phyloP scores from a whole-genome alignment of 2,888 invertebrate genomes.

The Clistopyga incitator region DNA sequence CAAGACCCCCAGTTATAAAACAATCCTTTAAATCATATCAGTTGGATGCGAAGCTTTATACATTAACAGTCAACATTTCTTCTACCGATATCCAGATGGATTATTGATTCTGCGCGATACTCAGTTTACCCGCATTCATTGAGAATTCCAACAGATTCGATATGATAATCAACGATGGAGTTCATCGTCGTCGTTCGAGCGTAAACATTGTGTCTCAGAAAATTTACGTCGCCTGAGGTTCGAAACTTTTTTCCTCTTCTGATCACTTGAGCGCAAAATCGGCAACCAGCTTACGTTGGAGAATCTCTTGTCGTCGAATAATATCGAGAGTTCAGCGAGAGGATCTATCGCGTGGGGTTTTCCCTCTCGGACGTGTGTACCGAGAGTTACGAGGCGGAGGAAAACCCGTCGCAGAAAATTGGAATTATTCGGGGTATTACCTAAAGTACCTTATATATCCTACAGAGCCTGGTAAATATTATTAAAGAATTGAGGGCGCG shows the following conservation, averaged over 20 bases:
- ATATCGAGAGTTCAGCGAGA: constrained; percentile 16
- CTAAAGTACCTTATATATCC: background rate
- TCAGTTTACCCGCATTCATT: constrained; percentile 18
- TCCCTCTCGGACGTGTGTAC: background rate
- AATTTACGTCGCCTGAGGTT: constrained; percentile 53
- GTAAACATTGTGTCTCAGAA: constrained; percentile 55
- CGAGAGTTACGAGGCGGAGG: background rate
- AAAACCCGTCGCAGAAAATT: constrained; percentile 24
- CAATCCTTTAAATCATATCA: background rate
- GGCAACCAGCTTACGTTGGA: constrained; percentile 40
- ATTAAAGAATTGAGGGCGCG: constrained; percentile 1
- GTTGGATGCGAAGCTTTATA: background rate
- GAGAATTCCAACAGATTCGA: constrained; percentile 45
- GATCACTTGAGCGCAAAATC: constrained; percentile 38
- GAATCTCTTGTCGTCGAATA: constrained; percentile 46
- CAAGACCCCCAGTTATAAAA: background rate
- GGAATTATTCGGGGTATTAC: constrained; percentile 43
- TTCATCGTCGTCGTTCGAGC: constrained; percentile 44
- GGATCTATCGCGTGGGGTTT: background rate
- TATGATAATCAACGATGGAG: constrained; percentile 23
- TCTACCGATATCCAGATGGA: background rate
- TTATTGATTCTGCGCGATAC: constrained; percentile 46
- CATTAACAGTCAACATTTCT: too few relatives aligned
- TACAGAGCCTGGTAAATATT: constrained; percentile 20
- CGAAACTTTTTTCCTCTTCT: constrained; percentile 48